Percentiles rank a stretch among this genome's conserved stretches.
Evolutionary conservation across 1,140 invertebrate species (phyloP).

Genomic region (Periplaneta americana): DNA sequence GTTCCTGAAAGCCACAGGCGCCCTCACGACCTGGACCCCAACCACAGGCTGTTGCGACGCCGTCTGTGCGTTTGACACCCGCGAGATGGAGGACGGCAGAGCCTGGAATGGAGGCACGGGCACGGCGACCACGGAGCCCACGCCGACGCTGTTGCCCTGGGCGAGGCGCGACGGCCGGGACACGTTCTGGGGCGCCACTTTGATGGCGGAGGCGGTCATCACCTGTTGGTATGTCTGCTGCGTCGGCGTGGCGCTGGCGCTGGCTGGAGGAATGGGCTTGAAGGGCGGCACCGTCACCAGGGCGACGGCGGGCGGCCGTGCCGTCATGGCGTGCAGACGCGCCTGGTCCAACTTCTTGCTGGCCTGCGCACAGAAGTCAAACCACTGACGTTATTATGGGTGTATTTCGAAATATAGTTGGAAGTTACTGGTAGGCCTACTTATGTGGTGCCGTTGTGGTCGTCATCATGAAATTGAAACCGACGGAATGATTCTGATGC

Average conservation of each 20-base stretch:
- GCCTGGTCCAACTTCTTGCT: not conserved
- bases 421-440: too few relatives aligned
- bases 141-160: not conserved
- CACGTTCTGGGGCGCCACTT: not conserved
- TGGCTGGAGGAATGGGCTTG: slow-evolving; percentile 35
- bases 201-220: not conserved
- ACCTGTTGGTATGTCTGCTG: too few relatives aligned
- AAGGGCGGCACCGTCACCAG: slow-evolving; percentile 30
- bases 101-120: slow-evolving; percentile 38
- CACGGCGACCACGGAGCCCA: slow-evolving; percentile 29
- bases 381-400: too few relatives aligned
- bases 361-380: not conserved
- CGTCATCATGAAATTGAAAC: too few relatives aligned
- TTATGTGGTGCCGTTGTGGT: too few relatives aligned
- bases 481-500: too few relatives aligned
- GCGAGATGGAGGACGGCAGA: slow-evolving; percentile 34
- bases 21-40: not conserved
- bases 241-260: not conserved
- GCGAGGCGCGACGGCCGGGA: slow-evolving; percentile 5
- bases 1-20: slow-evolving; percentile 7
- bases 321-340: not conserved
- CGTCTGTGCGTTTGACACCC: not conserved
- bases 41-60: slow-evolving; percentile 1
- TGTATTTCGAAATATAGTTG: too few relatives aligned
- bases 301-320: slow-evolving; percentile 33